Percentiles rank a stretch among this genome's conserved stretches.
Conservation (phyloP, 2,113 vertebrate genomes). For the Halichoeres trimaculatus region DNA sequence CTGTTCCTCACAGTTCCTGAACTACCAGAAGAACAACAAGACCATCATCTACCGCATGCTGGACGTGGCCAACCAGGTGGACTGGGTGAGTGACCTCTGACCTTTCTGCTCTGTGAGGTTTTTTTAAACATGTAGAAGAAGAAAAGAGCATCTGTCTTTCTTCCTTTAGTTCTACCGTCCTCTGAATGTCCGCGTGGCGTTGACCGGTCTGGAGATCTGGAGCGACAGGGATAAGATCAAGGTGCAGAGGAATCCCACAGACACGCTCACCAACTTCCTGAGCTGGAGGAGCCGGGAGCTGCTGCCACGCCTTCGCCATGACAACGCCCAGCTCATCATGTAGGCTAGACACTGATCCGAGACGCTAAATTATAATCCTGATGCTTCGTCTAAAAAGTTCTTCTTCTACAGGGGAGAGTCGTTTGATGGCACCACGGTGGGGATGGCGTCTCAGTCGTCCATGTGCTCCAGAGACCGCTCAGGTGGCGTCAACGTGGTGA, state of each 20-base stretch:
- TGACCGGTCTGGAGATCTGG: slow-evolving; percentile 94
- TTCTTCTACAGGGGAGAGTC: slow-evolving; percentile 76
- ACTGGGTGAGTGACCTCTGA: slow-evolving; percentile 84
- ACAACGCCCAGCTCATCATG: slow-evolving; percentile 95
- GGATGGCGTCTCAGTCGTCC: slow-evolving; percentile 90
- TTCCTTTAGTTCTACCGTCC: slow-evolving; percentile 88
- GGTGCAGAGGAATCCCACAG: slow-evolving; percentile 78
- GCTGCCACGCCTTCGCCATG: slow-evolving; percentile 87
- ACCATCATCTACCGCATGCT: slow-evolving; percentile 85
- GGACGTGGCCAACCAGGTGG: slow-evolving; percentile 91
- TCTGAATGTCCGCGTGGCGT: slow-evolving; percentile 88
- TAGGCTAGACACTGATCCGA: too few relatives aligned
- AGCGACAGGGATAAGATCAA: slow-evolving; percentile 82
- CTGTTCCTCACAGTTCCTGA: slow-evolving; percentile 81
- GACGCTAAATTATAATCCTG: too few relatives aligned
- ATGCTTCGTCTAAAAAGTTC: too few relatives aligned
- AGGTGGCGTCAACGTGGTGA: slow-evolving; percentile 91
- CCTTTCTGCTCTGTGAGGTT: too few relatives aligned
- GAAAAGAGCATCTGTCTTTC: background rate
- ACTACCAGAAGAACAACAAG: slow-evolving; percentile 82
- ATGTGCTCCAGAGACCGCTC: slow-evolving; percentile 90
- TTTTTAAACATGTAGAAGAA: background rate
- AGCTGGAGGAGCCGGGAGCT: slow-evolving; percentile 87
- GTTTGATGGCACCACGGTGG: slow-evolving; percentile 87
- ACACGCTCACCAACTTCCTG: slow-evolving; percentile 88